These are phyloP conservation scores for Centropus unirufus DNA, from an alignment of 2,113 vertebrate species.

Conservation along the genomic window DNA sequence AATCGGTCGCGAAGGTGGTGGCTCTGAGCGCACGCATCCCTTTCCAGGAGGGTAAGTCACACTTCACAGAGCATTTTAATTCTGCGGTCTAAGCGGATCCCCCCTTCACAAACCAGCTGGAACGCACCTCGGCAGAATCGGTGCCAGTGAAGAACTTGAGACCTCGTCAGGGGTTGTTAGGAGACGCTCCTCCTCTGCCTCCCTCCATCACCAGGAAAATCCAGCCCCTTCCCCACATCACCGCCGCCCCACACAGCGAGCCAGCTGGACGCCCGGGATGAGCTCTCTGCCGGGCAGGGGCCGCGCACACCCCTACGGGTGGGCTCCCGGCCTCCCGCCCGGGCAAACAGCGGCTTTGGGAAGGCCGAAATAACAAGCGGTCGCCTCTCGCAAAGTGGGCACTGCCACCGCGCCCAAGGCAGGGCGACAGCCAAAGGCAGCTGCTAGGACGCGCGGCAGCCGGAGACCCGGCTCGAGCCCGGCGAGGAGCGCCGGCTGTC, in stretches of 20 bases:
- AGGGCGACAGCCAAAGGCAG: not conserved
- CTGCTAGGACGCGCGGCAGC: not conserved
- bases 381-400: not conserved
- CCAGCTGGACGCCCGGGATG: not conserved
- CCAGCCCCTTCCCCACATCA: not conserved
- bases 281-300: not conserved
- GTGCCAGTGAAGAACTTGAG: not conserved
- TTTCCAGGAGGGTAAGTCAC: not conserved
- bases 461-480: not conserved
- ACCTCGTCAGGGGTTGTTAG: not conserved
- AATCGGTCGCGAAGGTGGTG: not conserved
- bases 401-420: not conserved
- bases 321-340: not conserved
- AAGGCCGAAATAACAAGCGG: not conserved
- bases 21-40: not conserved
- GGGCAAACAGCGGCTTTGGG: not conserved
- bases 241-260: not conserved
- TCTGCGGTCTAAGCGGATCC: not conserved
- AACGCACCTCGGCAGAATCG: not conserved
- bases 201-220: not conserved
- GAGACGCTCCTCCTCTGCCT: conserved; percentile 18
- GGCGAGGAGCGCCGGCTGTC: not conserved
- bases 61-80: not conserved
- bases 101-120: not conserved
- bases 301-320: rapidly evolving